Conservation (phyloP, 2,797 vertebrate genomes). For the Chloroceryle amazona region DNA sequence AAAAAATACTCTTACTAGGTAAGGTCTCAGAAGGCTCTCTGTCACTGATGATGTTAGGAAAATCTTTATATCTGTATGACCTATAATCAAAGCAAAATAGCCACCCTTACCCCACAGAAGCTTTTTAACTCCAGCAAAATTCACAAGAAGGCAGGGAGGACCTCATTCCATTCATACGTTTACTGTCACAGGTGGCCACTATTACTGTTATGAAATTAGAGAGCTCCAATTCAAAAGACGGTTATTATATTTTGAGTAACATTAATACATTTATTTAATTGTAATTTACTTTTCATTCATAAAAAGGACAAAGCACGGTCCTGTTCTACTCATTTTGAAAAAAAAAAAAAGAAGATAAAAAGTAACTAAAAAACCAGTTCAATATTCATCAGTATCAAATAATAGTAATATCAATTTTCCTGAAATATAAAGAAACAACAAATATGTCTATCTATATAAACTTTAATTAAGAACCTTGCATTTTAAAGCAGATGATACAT, state of each 20-base stretch:
- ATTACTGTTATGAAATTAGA: background rate
- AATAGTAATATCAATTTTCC: conserved; percentile 81
- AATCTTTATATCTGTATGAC: background rate
- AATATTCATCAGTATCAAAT: conserved; percentile 85
- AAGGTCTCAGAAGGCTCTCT: background rate
- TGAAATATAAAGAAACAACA: conserved; percentile 86
- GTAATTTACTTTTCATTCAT: conserved; percentile 84
- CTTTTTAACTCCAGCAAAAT: background rate
- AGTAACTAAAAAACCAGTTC: conserved; percentile 83
- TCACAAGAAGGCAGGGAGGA: background rate
- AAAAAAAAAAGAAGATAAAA: conserved; percentile 83
- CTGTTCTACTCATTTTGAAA: conserved; percentile 82
- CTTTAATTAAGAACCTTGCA: conserved; percentile 83
- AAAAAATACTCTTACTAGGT: background rate
- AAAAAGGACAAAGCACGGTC: conserved; percentile 85
- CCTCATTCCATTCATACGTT: background rate
- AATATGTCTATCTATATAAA: conserved; percentile 83
- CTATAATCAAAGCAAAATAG: background rate
- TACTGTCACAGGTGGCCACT: background rate
- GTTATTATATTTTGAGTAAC: conserved; percentile 78
- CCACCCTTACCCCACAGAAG: background rate
- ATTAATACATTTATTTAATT: conserved; percentile 88
- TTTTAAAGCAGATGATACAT: conserved; percentile 85
- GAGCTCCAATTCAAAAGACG: conserved; percentile 78
- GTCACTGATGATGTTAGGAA: background rate